These are phyloP conservation scores for Willisornis vidua DNA, from an alignment of 2,113 vertebrate species.

Conservation along the genomic window DNA sequence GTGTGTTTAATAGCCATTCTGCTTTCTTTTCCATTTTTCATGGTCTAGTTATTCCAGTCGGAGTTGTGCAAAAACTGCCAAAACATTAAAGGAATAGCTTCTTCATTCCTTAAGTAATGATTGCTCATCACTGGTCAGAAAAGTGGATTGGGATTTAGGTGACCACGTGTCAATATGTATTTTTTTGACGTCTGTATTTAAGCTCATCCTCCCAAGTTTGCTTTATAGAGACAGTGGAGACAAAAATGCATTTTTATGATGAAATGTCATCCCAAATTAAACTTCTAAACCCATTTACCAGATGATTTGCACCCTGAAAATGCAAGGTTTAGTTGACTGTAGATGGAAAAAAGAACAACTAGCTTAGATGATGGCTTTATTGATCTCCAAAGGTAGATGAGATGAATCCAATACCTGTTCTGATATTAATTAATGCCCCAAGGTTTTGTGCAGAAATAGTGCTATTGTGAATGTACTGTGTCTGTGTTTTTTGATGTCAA, in stretches of 20 bases:
- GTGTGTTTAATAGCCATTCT: background rate
- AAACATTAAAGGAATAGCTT: background rate
- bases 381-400: background rate
- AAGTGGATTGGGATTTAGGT: background rate
- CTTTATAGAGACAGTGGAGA: background rate
- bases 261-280: background rate
- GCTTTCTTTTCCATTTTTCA: background rate
- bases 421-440: background rate
- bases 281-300: background rate
- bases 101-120: constrained; percentile 10
- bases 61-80: background rate
- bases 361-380: background rate
- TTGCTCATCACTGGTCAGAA: background rate
- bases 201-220: background rate
- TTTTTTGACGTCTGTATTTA: background rate
- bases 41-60: background rate
- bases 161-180: background rate
- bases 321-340: background rate
- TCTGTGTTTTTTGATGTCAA: background rate
- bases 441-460: background rate
- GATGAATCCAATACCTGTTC: background rate
- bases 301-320: background rate
- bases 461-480: background rate
- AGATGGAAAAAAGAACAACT: background rate
- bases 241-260: background rate